Percentiles rank a stretch among this genome's conserved stretches.
Evolutionary conservation across 2,113 vertebrate species (phyloP).

Genomic region (Mesocricetus auratus): DNA sequence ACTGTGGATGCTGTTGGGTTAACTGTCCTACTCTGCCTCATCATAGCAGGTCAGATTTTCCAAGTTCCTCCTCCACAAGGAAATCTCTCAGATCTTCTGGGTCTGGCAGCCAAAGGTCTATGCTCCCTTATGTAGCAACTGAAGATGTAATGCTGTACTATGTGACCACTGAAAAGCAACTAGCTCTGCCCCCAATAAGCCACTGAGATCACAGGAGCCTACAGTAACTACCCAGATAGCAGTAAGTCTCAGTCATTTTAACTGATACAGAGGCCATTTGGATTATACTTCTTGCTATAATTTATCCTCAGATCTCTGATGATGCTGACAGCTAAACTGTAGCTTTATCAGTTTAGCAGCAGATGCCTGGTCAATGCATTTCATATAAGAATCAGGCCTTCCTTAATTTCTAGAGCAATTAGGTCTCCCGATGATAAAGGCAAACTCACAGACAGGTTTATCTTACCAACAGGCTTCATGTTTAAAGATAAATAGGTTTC

Average conservation of each 20-base stretch:
- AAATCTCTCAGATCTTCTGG: not conserved
- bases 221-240: not conserved
- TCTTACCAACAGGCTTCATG: not conserved
- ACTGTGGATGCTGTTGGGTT: not conserved
- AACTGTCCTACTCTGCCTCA: not conserved
- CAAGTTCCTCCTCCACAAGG: not conserved
- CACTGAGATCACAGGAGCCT: not conserved
- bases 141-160: not conserved
- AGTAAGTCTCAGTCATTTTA: not conserved
- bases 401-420: not conserved
- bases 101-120: too few species aligned
- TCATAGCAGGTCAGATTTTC: not conserved
- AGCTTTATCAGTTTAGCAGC: not conserved
- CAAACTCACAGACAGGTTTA: not conserved
- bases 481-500: not conserved
- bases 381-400: not conserved
- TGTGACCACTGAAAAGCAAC: not conserved
- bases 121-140: too few species aligned
- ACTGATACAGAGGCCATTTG: not conserved
- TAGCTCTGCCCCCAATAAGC: not conserved
- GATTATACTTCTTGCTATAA: not conserved
- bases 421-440: not conserved
- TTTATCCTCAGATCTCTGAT: not conserved
- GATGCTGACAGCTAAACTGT: not conserved
- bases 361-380: not conserved